phyloP scores from a whole-genome alignment of 2,797 vertebrate genomes.

The Enteromius unitaeniatus region DNA sequence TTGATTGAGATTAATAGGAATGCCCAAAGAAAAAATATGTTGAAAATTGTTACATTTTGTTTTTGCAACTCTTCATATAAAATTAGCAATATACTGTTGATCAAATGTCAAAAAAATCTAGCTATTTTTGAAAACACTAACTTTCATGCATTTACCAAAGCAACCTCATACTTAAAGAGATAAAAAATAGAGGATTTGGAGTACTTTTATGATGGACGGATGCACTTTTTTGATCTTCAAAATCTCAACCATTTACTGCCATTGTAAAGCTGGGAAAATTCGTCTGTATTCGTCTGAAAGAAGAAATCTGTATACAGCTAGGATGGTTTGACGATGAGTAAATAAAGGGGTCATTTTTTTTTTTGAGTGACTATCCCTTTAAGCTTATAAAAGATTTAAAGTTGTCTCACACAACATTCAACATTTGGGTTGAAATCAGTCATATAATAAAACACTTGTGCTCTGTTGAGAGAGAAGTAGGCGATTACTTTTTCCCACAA shows the following conservation, averaged over 20 bases:
- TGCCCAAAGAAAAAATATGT: no score
- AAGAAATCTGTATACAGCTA: background rate
- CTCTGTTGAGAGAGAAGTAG: background rate
- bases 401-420: background rate
- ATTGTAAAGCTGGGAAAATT: background rate
- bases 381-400: background rate
- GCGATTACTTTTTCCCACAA: slow-evolving; percentile 25
- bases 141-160: no score
- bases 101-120: background rate
- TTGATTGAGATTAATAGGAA: no score
- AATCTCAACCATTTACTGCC: background rate
- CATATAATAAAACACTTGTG: background rate
- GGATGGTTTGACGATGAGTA: background rate
- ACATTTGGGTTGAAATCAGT: background rate
- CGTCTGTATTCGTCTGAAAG: background rate
- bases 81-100: no score
- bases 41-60: no score
- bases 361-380: background rate
- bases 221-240: background rate
- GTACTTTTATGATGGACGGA: background rate
- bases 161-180: no score
- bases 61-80: no score
- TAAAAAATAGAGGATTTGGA: no score
- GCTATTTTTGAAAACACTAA: background rate
- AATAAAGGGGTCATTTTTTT: background rate